Percentiles rank a stretch among this genome's conserved stretches.
Evolutionary conservation across 2,113 vertebrate genomes (phyloP).

Genomic region (Falcunculus frontatus): DNA sequence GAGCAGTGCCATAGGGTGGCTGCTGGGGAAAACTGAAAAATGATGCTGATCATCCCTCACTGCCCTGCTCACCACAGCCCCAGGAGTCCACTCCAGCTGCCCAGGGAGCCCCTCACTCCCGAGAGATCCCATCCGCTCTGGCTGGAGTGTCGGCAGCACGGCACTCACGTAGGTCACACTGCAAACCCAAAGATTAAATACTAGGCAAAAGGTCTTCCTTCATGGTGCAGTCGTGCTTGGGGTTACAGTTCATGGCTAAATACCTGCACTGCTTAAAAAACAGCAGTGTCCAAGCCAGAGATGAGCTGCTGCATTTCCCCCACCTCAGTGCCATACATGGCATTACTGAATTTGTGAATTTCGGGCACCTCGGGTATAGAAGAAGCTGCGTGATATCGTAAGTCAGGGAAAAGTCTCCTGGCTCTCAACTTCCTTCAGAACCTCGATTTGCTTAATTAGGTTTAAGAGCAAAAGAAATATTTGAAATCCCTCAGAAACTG

Average conservation of each 20-base stretch:
- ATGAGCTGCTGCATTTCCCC: background rate
- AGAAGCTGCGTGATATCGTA: background rate
- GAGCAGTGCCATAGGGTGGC: background rate
- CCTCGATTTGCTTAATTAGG: background rate
- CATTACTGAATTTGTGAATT: background rate
- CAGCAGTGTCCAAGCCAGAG: background rate
- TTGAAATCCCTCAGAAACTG: constrained; percentile 16
- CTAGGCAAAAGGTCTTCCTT: background rate
- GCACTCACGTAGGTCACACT: accelerated
- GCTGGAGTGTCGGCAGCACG: accelerated
- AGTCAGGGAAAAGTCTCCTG: background rate
- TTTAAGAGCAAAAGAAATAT: background rate
- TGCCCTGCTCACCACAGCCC: background rate
- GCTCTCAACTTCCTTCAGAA: background rate
- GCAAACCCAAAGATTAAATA: background rate
- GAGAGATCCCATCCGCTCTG: accelerated
- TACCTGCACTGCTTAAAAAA: background rate
- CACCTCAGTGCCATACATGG: accelerated
- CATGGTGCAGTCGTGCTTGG: background rate
- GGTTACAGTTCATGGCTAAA: background rate
- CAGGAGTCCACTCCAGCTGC: background rate
- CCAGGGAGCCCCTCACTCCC: background rate
- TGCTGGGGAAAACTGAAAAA: background rate
- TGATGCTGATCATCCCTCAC: background rate
- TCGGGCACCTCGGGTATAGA: background rate